A percentile compares a stretch with the other conserved stretches of the same genome.
Conservation (phyloP, 2,888 invertebrate genomes). For the Troides aeacus region DNA sequence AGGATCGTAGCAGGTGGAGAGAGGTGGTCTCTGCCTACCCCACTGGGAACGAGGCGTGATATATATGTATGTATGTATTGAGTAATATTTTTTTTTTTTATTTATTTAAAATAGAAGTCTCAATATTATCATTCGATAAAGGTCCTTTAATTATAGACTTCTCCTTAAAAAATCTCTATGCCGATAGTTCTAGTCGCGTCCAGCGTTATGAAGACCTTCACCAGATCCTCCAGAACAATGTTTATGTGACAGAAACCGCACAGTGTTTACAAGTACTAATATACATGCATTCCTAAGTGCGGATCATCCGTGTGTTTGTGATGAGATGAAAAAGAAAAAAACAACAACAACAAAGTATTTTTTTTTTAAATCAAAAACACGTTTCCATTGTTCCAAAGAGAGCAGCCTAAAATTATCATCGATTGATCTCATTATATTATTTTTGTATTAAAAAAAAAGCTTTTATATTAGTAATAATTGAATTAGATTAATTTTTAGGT, state of each 20-base stretch:
- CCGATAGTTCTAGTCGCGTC: no score
- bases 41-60: no score
- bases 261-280: conserved; percentile 2
- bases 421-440: conserved; percentile 79
- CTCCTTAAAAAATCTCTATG: no score
- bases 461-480: conserved; percentile 66
- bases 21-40: no score
- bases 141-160: no score
- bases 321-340: neutral
- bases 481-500: conserved; percentile 41
- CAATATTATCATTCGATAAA: no score
- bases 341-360: conserved; percentile 14
- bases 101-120: no score
- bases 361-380: conserved; percentile 34
- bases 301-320: conserved; percentile 13
- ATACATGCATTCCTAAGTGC: conserved; percentile 14
- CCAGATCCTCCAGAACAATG: no score
- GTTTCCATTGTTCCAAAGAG: conserved; percentile 75
- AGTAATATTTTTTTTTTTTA: no score
- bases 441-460: conserved; percentile 65
- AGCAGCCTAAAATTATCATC: conserved; percentile 78
- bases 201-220: no score
- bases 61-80: no score
- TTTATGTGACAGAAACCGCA: neutral
- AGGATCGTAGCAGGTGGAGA: no score